Evolutionary conservation across 2,888 invertebrate species (phyloP).

Genomic region (Synergus gifuensis): DNA sequence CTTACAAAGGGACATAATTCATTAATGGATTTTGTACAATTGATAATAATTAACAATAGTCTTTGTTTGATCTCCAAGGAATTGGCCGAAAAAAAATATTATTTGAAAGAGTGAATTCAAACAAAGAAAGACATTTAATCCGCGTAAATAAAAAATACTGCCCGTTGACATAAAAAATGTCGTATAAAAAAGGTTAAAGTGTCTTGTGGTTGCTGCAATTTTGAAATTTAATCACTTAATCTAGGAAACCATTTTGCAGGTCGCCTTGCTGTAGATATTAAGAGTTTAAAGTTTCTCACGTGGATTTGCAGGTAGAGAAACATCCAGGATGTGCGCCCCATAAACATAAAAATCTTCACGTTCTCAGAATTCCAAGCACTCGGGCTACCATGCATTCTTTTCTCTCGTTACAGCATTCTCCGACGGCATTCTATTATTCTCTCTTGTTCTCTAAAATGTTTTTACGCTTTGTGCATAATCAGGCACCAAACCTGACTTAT

Average conservation of each 20-base stretch:
- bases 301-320: constrained; percentile 49
- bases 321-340: constrained; percentile 35
- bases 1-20: neutral
- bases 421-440: neutral
- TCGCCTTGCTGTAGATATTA: constrained; percentile 24
- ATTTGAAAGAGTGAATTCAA: neutral
- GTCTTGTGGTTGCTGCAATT: constrained; percentile 25
- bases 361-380: constrained; percentile 28
- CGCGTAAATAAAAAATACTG: neutral
- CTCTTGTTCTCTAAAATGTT: constrained; percentile 22
- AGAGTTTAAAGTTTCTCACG: constrained; percentile 41
- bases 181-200: constrained; percentile 36
- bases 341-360: constrained; percentile 35
- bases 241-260: constrained; percentile 17
- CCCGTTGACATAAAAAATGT: constrained; percentile 12
- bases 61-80: neutral
- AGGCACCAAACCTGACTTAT: constrained; percentile 49
- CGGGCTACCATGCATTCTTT: constrained; percentile 23
- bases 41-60: constrained; percentile 23
- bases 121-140: neutral
- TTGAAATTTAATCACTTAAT: constrained; percentile 39
- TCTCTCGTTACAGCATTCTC: constrained; percentile 25
- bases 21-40: constrained; percentile 25
- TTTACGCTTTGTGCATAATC: constrained; percentile 48
- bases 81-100: neutral